A percentile compares a stretch with the other conserved stretches of the same genome.
Evolutionary conservation across 2,797 vertebrate species (phyloP).

Genomic region (Tadarida brasiliensis): DNA sequence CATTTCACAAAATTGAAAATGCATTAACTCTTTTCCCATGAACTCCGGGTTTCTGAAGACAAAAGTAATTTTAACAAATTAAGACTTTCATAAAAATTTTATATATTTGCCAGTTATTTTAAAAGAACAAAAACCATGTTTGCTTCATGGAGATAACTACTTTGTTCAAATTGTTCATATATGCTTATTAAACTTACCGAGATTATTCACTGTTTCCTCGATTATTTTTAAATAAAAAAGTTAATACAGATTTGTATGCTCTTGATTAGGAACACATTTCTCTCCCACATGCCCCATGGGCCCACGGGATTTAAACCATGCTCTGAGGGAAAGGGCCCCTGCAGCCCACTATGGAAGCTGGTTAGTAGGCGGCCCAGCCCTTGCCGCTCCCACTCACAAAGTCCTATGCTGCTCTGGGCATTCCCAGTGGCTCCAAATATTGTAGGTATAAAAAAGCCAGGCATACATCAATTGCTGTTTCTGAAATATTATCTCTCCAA

Average conservation of each 20-base stretch:
- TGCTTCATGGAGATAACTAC: background rate
- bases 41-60: slow-evolving; percentile 26
- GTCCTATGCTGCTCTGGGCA: background rate
- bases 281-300: background rate
- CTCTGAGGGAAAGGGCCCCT: background rate
- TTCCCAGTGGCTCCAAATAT: background rate
- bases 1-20: background rate
- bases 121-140: background rate
- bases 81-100: slow-evolving; percentile 11
- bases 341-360: background rate
- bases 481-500: background rate
- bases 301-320: background rate
- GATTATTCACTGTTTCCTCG: background rate
- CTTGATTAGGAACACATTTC: background rate
- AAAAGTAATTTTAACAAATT: slow-evolving; percentile 29
- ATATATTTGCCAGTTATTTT: slow-evolving; percentile 30
- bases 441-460: background rate
- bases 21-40: background rate
- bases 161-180: background rate
- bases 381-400: background rate
- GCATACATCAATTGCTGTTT: background rate
- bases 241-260: background rate
- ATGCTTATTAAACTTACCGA: background rate
- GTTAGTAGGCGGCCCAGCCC: background rate
- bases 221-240: background rate